These are phyloP conservation scores for Beroe forskalii DNA, from an alignment of 37 sponge, comb jelly and placozoan species.

Conservation along the genomic window DNA sequence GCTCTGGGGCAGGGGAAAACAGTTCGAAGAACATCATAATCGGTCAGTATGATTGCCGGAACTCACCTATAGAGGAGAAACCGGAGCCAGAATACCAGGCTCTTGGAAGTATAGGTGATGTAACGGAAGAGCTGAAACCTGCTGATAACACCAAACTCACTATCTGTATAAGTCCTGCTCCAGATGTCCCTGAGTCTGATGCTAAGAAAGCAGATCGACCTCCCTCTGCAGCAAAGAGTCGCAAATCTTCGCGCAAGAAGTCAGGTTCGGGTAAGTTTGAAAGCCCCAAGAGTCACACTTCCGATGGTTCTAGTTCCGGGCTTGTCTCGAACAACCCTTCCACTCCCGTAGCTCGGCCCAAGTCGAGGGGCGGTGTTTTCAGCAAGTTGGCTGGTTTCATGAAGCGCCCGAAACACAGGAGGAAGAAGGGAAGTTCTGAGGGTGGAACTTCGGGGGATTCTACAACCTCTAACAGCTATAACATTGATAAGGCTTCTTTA, in stretches of 20 bases:
- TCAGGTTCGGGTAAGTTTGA: background rate
- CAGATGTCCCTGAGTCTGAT: background rate
- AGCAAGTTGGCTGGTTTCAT: slow-evolving; percentile 10
- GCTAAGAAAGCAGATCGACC: background rate
- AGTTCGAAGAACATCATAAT: background rate
- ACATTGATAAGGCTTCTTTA: background rate
- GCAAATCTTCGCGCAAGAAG: background rate
- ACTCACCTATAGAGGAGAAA: slow-evolving; percentile 25
- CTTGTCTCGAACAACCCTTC: background rate
- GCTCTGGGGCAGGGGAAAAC: background rate
- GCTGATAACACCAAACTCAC: no score
- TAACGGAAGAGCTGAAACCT: no score
- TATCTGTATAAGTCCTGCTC: no score
- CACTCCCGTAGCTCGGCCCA: background rate
- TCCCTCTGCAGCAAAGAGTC: background rate
- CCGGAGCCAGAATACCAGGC: background rate
- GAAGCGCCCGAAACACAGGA: slow-evolving; percentile 19
- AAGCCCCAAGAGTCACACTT: background rate
- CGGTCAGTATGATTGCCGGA: background rate
- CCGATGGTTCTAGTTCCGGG: slow-evolving; percentile 3
- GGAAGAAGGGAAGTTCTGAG: slow-evolving; percentile 26
- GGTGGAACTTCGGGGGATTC: slow-evolving; percentile 10
- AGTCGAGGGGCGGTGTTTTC: background rate
- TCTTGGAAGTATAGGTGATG: background rate
- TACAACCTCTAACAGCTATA: background rate